phyloP scores from a whole-genome alignment of 2,797 vertebrate genomes.

The Neoniphon sammara region DNA sequence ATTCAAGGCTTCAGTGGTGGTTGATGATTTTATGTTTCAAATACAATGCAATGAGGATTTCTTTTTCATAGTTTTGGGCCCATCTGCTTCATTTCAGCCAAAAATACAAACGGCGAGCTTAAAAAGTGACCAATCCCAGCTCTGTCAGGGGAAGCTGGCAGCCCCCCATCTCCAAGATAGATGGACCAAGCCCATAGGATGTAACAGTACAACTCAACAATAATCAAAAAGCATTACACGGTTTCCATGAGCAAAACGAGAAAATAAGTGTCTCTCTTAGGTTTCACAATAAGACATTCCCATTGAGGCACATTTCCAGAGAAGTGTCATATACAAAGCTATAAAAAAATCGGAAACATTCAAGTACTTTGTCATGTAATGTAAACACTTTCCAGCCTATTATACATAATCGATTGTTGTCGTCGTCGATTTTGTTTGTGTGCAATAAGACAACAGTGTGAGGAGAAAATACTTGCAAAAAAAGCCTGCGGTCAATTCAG shows the following conservation, averaged over 20 bases:
- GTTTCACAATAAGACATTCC: slow-evolving; percentile 83
- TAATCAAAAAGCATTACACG: slow-evolving; percentile 41
- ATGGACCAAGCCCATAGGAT: slow-evolving; percentile 59
- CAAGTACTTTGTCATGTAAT: slow-evolving; percentile 86
- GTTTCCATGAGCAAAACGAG: slow-evolving; percentile 25
- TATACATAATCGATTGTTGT: slow-evolving; percentile 77
- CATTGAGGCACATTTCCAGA: slow-evolving; percentile 83
- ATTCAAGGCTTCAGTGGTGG: slow-evolving; percentile 72
- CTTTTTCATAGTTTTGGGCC: slow-evolving; percentile 51
- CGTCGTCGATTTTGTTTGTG: slow-evolving; percentile 67
- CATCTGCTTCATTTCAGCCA: slow-evolving; percentile 20
- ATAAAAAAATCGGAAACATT: slow-evolving; percentile 79
- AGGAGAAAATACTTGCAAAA: slow-evolving; percentile 56
- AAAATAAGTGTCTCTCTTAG: slow-evolving; percentile 77
- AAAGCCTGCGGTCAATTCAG: slow-evolving; percentile 49
- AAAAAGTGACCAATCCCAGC: slow-evolving; percentile 42
- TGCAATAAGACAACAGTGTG: slow-evolving; percentile 81
- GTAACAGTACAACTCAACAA: slow-evolving; percentile 63
- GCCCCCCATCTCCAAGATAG: slow-evolving; percentile 46
- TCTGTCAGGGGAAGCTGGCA: slow-evolving; percentile 36
- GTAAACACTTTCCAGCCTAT: slow-evolving; percentile 85
- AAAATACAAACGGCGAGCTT: not conserved
- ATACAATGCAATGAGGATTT: not conserved
- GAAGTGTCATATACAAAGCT: slow-evolving; percentile 81
- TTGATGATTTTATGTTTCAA: slow-evolving; percentile 38